phyloP scores from a whole-genome alignment of 2,113 vertebrate genomes.

The Protobothrops flavoviridis region DNA sequence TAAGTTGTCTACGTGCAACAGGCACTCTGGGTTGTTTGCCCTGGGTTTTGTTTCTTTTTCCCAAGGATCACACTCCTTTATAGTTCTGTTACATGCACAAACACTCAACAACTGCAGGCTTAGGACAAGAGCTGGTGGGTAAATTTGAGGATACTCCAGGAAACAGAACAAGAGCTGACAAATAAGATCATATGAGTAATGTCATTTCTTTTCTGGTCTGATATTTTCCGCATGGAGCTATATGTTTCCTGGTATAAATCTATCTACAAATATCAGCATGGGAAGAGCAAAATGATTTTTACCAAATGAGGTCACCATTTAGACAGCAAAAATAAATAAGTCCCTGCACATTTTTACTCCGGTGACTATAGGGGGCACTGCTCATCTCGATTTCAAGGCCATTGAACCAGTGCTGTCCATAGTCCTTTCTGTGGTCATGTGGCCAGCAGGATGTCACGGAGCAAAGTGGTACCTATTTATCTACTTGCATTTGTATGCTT shows the following conservation, averaged over 20 bases:
- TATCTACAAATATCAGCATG: conserved; percentile 33
- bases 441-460: neutral
- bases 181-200: neutral
- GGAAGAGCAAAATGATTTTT: conserved; percentile 35
- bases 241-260: neutral
- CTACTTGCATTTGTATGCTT: neutral
- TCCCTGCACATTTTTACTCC: neutral
- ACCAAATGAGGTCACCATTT: conserved; percentile 32
- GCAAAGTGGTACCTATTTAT: neutral
- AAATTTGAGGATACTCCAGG: neutral
- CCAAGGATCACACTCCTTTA: neutral
- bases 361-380: neutral
- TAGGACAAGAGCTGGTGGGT: neutral
- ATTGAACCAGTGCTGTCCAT: neutral
- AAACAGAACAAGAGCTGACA: conserved; percentile 17
- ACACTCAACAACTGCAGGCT: neutral
- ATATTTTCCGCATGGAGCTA: conserved; percentile 3
- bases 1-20: neutral
- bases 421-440: neutral
- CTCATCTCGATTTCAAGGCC: neutral
- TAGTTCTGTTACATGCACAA: neutral
- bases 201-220: conserved; percentile 27
- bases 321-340: neutral
- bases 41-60: neutral
- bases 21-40: neutral